Base-by-base conservation (phyloP, 2,888 invertebrate species). In the Dasysyrphus albostriatus region DNA sequence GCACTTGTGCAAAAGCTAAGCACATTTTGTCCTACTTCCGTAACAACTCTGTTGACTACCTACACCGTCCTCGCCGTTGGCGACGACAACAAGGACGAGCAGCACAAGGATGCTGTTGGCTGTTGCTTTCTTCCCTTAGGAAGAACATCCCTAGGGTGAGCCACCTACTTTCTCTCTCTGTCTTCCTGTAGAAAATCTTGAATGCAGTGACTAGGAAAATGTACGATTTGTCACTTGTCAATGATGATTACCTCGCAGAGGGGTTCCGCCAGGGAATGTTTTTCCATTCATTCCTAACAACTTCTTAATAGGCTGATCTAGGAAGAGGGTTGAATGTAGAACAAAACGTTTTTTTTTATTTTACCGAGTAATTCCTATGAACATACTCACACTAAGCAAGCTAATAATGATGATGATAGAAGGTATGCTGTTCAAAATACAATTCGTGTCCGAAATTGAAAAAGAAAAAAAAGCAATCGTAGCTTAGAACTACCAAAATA, bases 151-250 rank as follows among this genome's bases (percentile, higher is more conserved):
- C 72, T 65, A 42, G 70, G 42, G 14, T 32, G 82, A 51, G 65
- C n/a, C 12, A 1, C 7, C n/a, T n/a, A 9, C 47, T 6, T 19
- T 19, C n/a, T 47, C 44, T 63, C 39, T 37, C 47, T 61, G 19
- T 12, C 5, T 67, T 47, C 51, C 39, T 39, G 39, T 14, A 42
- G n/a, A n/a, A 42, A 74, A 39, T 51, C 70, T 79, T 70, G 65
- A 75, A 42, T 84, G 70, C 75, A 79, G 79, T 84, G 83, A 72
- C 83, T 79, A 79, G 65, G 79, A 79, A 84, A 84, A 84, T 84
- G 72, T 79, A 79, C 83, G 79, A 84, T 84, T 84, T 84, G 83
- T 84, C 83, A 84, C 83, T 84, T 79, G 83, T 83, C 83, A 79
- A 79, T 83, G 83, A 78, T 83, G 83, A 83, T 83, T 83, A 83